These are phyloP conservation scores for Thunnus maccoyii DNA, from an alignment of 2,113 vertebrate genomes.

Conservation along the genomic window DNA sequence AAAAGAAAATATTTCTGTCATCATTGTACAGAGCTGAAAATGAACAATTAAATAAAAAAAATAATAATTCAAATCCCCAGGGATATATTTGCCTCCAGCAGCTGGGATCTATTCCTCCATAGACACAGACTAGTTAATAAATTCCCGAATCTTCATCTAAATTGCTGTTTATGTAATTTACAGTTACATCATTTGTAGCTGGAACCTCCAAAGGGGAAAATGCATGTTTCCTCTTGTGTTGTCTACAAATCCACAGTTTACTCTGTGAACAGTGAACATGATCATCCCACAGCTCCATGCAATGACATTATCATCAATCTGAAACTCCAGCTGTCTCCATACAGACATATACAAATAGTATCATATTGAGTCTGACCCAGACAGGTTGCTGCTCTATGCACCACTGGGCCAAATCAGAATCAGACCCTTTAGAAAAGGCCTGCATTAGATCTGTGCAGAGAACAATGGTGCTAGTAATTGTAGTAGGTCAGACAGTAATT, in stretches of 20 bases:
- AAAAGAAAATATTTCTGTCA: neutral
- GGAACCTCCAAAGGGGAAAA: neutral
- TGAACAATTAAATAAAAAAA: neutral
- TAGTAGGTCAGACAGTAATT: constrained; percentile 67
- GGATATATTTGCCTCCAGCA: constrained; percentile 19
- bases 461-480: constrained; percentile 67
- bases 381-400: constrained; percentile 41
- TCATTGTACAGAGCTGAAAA: neutral
- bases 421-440: constrained; percentile 41
- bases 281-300: neutral
- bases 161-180: neutral
- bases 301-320: constrained; percentile 45
- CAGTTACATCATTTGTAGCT: neutral
- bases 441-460: constrained; percentile 48
- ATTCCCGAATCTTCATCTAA: neutral
- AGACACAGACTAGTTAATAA: neutral
- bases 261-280: constrained; percentile 12
- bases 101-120: neutral
- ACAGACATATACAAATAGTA: constrained; percentile 48
- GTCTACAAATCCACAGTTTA: constrained; percentile 9
- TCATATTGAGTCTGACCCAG: constrained; percentile 63
- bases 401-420: constrained; percentile 42
- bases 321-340: constrained; percentile 18
- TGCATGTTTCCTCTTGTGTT: neutral
- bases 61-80: neutral